Evolutionary conservation across 1,140 invertebrate genomes (phyloP).

Genomic region (Drosophila varians): DNA sequence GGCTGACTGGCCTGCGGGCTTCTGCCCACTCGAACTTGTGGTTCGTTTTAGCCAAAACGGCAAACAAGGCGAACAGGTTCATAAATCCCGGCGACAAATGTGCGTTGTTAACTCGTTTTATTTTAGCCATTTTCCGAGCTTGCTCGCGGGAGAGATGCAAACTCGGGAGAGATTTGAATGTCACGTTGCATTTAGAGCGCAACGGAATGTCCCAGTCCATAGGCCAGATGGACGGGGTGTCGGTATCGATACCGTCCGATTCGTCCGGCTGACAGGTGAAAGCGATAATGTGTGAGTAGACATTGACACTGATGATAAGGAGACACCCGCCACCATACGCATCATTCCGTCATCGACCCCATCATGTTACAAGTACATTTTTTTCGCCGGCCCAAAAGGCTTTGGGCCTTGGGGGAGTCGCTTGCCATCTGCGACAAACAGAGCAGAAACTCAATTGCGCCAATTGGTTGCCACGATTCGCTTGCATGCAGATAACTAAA

Average conservation of each 20-base stretch:
- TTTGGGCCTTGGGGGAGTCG: neutral
- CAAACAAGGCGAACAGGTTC: slow-evolving; percentile 78
- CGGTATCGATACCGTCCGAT: slow-evolving; percentile 42
- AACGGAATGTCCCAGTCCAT: slow-evolving; percentile 22
- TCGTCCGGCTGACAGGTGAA: slow-evolving; percentile 42
- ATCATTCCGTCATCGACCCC: too few species aligned
- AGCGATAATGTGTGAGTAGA: slow-evolving; percentile 21
- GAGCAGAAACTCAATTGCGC: slow-evolving; percentile 58
- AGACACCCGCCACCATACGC: too few species aligned
- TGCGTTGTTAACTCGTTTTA: slow-evolving; percentile 31
- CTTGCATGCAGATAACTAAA: slow-evolving; percentile 36
- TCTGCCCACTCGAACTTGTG: slow-evolving; percentile 45
- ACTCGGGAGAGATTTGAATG: slow-evolving; percentile 57
- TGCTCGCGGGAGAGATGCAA: slow-evolving; percentile 26
- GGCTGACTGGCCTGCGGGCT: too few species aligned
- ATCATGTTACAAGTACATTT: neutral
- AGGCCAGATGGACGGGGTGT: slow-evolving; percentile 1
- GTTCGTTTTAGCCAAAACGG: slow-evolving; percentile 46
- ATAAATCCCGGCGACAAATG: slow-evolving; percentile 63
- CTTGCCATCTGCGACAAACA: slow-evolving; percentile 25
- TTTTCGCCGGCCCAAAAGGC: slow-evolving; percentile 8
- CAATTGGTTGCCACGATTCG: slow-evolving; percentile 53
- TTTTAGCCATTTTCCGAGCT: slow-evolving; percentile 23
- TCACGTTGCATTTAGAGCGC: slow-evolving; percentile 63
- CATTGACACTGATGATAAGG: slow-evolving; percentile 22